phyloP scores from a whole-genome alignment of 2,797 vertebrate species.

The Pseudotriccus pelzelni region DNA sequence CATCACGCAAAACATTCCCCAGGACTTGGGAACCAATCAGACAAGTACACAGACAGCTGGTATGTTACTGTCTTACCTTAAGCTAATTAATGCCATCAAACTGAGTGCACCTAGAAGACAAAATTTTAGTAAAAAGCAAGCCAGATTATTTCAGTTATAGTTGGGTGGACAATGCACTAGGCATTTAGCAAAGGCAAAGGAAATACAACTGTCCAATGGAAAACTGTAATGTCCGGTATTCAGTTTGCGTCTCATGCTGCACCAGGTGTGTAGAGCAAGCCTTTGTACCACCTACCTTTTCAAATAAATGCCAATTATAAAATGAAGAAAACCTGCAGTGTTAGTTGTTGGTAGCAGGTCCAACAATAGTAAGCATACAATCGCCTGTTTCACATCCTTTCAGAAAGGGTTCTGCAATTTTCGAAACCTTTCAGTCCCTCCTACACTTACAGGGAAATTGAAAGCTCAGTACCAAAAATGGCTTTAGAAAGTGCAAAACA shows the following conservation, averaged over 20 bases:
- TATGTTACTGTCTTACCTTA: neutral
- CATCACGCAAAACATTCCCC: neutral
- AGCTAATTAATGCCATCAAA: neutral
- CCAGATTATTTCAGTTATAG: neutral
- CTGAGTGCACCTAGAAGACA: neutral
- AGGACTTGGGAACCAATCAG: neutral
- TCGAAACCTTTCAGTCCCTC: neutral
- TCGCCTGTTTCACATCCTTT: neutral
- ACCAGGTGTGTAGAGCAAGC: neutral
- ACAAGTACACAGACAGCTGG: neutral
- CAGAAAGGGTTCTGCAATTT: neutral
- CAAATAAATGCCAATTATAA: neutral
- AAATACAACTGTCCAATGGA: neutral
- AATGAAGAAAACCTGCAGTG: neutral
- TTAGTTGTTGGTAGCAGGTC: neutral
- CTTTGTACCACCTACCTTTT: neutral
- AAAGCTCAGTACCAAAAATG: neutral
- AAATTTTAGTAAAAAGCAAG: neutral
- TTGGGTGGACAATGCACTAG: rapidly evolving
- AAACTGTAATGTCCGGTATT: neutral
- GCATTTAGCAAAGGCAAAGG: neutral
- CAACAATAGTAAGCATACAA: neutral
- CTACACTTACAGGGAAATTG: neutral
- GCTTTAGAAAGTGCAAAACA: neutral
- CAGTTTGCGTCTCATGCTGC: neutral